Base-by-base conservation (phyloP, 2,113 vertebrate species). In the Leptosomus discolor region DNA sequence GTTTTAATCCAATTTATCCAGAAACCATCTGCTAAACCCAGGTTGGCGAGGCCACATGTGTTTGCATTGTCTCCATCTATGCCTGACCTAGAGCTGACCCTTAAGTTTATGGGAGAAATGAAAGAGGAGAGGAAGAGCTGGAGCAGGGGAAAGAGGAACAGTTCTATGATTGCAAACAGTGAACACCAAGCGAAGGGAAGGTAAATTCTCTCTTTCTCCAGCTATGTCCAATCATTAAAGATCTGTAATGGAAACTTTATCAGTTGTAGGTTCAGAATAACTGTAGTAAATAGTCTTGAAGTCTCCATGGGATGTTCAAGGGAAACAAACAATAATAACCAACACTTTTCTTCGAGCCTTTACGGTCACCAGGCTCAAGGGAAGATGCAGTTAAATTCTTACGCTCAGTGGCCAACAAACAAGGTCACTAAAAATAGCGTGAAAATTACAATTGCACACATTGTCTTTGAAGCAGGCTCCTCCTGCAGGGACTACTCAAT, bases 1-100 rank as follows among this genome's bases (percentile, higher is more conserved):
- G n/a, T 75, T 96, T 94, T 95, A 91, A 91, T 88, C 88, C 51
- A 92, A n/a, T 96, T 95, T 96, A 78, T 85, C 76, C 87, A 89
- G 85, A 95, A 97, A 61, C 57, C 58, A 68, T 89, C 76, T 87
- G 87, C 58, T 94, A 79, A 92, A 82, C 37, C 63, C n/a, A 73
- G 41, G 21, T 21, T 88, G 51, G 78, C 70, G 79, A 74, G 58
- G 70, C 90, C 78, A 41, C 0, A 15, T 63, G 54, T 61, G 88
- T 89, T 96, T 13, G 13, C 63, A 18, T 46, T 41, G 53, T 48
- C 85, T 73, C 58, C 27, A 56, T 90, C 36, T 39, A 4, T 54
- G 15, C 26, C 45, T 89, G 80, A 89, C 87, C 60, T 88, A 77
- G 50, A 80, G 71, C 0, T 94, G 91, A 95, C 91, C 83, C 50